Evolutionary conservation across 2,113 vertebrate genomes (phyloP), one percentile per base, ranked within the genome.

Genomic region (Chauna torquata): DNA sequence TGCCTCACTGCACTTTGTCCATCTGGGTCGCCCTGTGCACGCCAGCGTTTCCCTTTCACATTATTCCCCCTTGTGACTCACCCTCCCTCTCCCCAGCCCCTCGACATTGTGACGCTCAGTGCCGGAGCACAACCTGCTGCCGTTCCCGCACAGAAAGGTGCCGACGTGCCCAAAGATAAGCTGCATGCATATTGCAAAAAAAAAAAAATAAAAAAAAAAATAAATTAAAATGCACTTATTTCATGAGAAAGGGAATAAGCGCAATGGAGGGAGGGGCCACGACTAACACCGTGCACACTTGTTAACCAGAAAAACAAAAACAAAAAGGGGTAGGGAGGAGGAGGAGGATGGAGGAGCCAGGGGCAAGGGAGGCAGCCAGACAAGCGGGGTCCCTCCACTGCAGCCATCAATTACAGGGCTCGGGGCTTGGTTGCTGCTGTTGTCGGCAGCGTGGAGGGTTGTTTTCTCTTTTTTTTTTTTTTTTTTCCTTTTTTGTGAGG

Each of bases 361-460:
- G 81, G 89, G 75, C 6, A 32, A 96, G 88, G 44, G 61, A 91
- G 66, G 86, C 55, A 75, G 84, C 38, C 59, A 42, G 45, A 27
- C 20, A 79, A 88, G 88, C 24, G 49, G 88, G 81, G 82, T 95
- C 90, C 85, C 80, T 86, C 79, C 16, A 32, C 90, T 92, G 86
- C 92, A 68, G 85, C 96, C 96, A 97, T 97, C 97, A 97, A 69
- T 97, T 97, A 95, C 52, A 91, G 83, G 68, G 59, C 87, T 80
- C 19, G 22, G 32, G 47, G 22, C 24, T 47, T 87, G 57, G 61
- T 71, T 82, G 36, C 72, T 87, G 34, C 49, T 5, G 6, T 49
- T 84, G 62, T 11, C 7, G 9, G 47, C 11, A 8, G 44, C 4
- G 4, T 65, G 61, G 52, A 89, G 42, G 58, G 32, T 10, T 79